phyloP scores from a whole-genome alignment of 2,797 vertebrate species.

The Australoheros facetus region DNA sequence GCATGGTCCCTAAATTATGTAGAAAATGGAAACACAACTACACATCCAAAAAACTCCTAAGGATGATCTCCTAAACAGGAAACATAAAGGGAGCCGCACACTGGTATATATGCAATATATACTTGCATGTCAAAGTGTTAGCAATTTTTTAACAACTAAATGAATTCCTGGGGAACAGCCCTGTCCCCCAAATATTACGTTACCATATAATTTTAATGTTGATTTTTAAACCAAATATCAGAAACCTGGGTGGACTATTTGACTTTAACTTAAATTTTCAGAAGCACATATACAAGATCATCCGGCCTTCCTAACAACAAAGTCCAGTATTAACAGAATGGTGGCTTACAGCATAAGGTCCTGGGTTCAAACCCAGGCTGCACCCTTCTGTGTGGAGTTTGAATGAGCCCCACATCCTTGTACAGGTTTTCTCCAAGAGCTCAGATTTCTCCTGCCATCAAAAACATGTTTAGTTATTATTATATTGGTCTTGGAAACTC shows the following conservation, averaged over 20 bases:
- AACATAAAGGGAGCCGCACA: neutral
- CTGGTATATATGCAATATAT: neutral
- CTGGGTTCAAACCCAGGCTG: neutral
- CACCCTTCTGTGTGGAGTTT: accelerated
- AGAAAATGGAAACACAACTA: too few species aligned
- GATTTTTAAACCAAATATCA: neutral
- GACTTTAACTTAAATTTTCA: neutral
- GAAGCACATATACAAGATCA: neutral
- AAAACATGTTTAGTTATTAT: neutral
- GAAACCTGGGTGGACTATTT: neutral
- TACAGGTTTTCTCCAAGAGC: neutral
- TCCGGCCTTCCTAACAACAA: neutral
- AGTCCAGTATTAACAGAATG: neutral
- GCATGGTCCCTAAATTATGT: too few species aligned
- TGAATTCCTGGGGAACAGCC: neutral
- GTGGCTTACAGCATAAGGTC: neutral
- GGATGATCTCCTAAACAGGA: neutral
- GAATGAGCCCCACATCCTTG: neutral
- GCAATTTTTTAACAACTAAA: neutral
- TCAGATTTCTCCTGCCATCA: too few species aligned
- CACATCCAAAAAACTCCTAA: too few species aligned
- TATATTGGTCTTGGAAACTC: neutral
- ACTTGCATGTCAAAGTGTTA: neutral
- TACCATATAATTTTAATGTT: neutral
- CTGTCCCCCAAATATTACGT: neutral